Base-by-base conservation (phyloP, 2,113 vertebrate species). In the Pomatorhinus ruficollis region DNA sequence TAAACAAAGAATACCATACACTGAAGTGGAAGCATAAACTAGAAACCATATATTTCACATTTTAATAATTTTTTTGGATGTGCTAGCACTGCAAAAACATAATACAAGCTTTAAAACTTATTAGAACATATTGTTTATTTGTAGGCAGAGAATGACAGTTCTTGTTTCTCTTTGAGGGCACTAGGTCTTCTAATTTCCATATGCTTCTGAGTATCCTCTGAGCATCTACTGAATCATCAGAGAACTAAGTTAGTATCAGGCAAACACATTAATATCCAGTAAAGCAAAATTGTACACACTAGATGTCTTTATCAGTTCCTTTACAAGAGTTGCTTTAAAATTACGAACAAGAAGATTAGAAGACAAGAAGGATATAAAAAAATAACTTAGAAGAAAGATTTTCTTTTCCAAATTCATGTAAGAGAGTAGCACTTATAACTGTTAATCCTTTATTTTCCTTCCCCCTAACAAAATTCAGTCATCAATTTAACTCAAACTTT, bases 401-500 rank as follows among this genome's bases (percentile, higher is more conserved):
- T 79, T 57, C 5, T 69, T 69, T 82, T 72, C 31, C 35, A 91
- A 81, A 93, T 63, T 91, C 9, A 35, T 39, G 27, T 64, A 78
- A 89, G 12, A 56, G 74, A 69, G 39, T 28, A 37, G 5, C 75
- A 79, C 94, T 95, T 94, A 33, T 94, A 78, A 76, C 84, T 89
- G 39, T 86, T 94, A 87, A 84, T 89, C 57, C 56, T 95, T 89
- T 81, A 63, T 93, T 92, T 94, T 60, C 42, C 25, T 44, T 89
- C 10, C 56, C 12, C 23, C 19, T 74, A 68, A 84, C 47, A 83
- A 86, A 91, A 63, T 93, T 83, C 90, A 88, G 70, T 86, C 69
- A 86, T 96, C 3, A 27, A 33, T 92, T 92, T 89, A 95, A 83
- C 70, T 94, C 83, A 71, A 49, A 64, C 70, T 94, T 94, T 68